These are phyloP conservation scores for Mus spretus DNA, from an alignment of 2,797 vertebrate species.

Conservation along the genomic window DNA sequence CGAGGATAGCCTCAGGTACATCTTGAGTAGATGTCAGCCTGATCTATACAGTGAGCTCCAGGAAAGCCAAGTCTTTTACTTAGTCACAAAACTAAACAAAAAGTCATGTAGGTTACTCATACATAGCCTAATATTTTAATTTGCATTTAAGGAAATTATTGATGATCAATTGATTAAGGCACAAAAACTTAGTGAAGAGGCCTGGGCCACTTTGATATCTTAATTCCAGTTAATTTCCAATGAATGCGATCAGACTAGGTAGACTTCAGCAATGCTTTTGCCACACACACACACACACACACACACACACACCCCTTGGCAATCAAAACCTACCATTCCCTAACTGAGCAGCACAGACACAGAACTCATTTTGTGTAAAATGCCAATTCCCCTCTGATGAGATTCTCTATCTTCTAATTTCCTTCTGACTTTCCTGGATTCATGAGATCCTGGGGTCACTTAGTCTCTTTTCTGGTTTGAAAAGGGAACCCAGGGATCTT, in stretches of 20 bases:
- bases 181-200: slow-evolving; percentile 22
- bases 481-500: neutral
- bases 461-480: slow-evolving; percentile 8
- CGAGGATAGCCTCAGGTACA: neutral
- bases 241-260: slow-evolving; percentile 9
- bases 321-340: neutral
- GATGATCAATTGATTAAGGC: neutral
- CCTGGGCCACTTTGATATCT: neutral
- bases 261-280: neutral
- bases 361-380: slow-evolving; percentile 30
- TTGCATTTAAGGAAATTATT: neutral
- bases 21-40: neutral
- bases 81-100: neutral
- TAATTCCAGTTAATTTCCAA: neutral
- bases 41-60: neutral
- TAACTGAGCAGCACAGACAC: neutral
- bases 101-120: neutral
- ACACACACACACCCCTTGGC: neutral
- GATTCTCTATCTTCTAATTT: slow-evolving; percentile 28
- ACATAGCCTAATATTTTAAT: neutral
- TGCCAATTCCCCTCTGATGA: neutral
- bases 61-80: neutral
- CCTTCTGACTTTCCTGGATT: slow-evolving; percentile 46
- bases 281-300: no score
- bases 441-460: neutral